Evolutionary conservation across 2,113 vertebrate species (phyloP), one percentile per base, ranked within the genome.

Genomic region (Ochotona curzoniae): DNA sequence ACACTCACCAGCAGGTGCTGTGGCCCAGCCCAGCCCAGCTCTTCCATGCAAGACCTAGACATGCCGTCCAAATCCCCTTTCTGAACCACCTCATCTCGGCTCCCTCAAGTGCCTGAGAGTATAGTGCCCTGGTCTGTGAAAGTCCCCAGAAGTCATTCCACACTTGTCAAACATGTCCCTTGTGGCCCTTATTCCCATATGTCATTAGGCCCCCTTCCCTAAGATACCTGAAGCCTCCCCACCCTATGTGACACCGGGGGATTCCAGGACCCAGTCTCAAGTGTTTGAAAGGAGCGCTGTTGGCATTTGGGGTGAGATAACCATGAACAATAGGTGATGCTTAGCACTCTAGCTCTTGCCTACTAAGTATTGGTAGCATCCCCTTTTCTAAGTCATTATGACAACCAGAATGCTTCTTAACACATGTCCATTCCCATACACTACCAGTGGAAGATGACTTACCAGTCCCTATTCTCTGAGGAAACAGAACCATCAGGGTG

Each of bases 341-440:
- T 64, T 84, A 70, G 21, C n/a, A 54, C 78, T 73, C 17, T 7
- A 30, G 69, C 66, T 60, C 15, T 94, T 1, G 23, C 61, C 66
- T 54, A 38, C 26, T 74, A 64, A 76, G 38, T 47, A 61, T 78
- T 26, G 67, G 83, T 35, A n/a, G 66, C 35, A 71, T 44, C 66
- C 83, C 35, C 81, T 89, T n/a, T 90, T 54, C 69, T 18, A 28
- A 92, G 79, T 93, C 70, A 63, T 89, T 79, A 69, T 91, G 75
- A 94, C 51, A 94, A 73, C 18, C 21, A 18, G 61, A 66, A 81
- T 71, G 60, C 70, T 49, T 30, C 9, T 75, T 35, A 60, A 28
- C 21, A 25, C 28, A 2, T 84, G 67, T 94, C 49, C n/a, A 25
- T 93, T 78, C 23, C 79, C 32, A 44, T 76, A 64, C 67, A 81